Base-by-base conservation (phyloP, 2,797 vertebrate species). In the Falco peregrinus region DNA sequence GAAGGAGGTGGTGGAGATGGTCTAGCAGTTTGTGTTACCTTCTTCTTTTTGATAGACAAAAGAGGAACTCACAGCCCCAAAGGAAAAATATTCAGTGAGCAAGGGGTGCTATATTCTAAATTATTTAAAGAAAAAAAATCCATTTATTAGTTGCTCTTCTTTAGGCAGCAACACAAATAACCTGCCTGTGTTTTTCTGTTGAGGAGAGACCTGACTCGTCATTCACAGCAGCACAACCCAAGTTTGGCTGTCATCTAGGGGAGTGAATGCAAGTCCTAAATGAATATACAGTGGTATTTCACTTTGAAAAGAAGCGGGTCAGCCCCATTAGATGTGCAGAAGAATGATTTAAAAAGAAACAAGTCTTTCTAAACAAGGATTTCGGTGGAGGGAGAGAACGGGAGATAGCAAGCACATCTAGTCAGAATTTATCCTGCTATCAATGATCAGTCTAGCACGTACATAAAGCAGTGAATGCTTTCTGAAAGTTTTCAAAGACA, bases 11-110 rank as follows among this genome's bases (percentile, higher is more conserved):
- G 84, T 69, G 87, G 84, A 9, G 17, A 93, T 91, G 94, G 95
- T 96, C 96, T 94, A 76, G 84, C 93, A 95, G 88, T 95, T 93
- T 89, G 64, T 28, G 21, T 64, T 94, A 74, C 67, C 56, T 86
- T 88, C 94, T 96, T 89, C 94, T 94, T 94, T 95, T 56, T 88
- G 76, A 69, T 5, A 92, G 93, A 92, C 73, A 95, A 91, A 96
- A 96, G 90, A 89, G 90, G 95, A 97, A 96, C 92, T 79, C 79
- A 16, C 25, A 63, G 39, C 39, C 84, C 61, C 54, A 76, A 57
- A 96, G 67, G 69, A 96, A 91, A 91, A 93, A 88, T 54, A 79
- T 14, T 76, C 21, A 54, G 41, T 70, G 54, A 87, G 39, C 21
- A 70, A 84, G 35, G 28, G 51, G 43, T 63, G 13, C 31, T 91